These are phyloP conservation scores for Vollenhovia emeryi DNA, from an alignment of 1,140 invertebrate species.

Conservation along the genomic window DNA sequence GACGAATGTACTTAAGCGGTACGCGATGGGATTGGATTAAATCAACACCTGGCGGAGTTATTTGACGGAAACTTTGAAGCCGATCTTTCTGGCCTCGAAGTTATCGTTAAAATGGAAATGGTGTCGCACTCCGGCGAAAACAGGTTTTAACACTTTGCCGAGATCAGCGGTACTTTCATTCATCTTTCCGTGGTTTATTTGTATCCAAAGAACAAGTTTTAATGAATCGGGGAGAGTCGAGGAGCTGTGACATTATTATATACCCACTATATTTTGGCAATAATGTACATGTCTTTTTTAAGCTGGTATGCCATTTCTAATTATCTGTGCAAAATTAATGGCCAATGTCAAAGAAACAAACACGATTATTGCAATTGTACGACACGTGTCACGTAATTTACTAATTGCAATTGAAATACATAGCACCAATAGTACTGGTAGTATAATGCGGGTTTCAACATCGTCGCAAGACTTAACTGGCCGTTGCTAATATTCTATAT, in stretches of 20 bases:
- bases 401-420: background rate
- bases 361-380: background rate
- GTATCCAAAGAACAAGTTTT: background rate
- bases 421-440: background rate
- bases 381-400: background rate
- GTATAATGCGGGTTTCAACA: background rate
- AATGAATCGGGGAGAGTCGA: background rate
- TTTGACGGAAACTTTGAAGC: slow-evolving; percentile 4
- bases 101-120: slow-evolving; percentile 1
- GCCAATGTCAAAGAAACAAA: background rate
- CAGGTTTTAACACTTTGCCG: background rate
- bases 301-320: background rate
- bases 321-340: background rate
- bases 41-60: slow-evolving; percentile 25
- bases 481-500: background rate
- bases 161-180: background rate
- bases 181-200: background rate
- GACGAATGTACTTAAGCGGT: slow-evolving; percentile 31
- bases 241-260: too few relatives aligned
- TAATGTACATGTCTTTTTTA: background rate
- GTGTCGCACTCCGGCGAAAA: background rate
- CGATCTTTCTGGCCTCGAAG: background rate
- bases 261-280: background rate
- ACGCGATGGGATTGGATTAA: slow-evolving; percentile 21
- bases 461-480: too few relatives aligned